Evolutionary conservation across 2,113 vertebrate genomes (phyloP).

Genomic region (Pollachius pollachius): DNA sequence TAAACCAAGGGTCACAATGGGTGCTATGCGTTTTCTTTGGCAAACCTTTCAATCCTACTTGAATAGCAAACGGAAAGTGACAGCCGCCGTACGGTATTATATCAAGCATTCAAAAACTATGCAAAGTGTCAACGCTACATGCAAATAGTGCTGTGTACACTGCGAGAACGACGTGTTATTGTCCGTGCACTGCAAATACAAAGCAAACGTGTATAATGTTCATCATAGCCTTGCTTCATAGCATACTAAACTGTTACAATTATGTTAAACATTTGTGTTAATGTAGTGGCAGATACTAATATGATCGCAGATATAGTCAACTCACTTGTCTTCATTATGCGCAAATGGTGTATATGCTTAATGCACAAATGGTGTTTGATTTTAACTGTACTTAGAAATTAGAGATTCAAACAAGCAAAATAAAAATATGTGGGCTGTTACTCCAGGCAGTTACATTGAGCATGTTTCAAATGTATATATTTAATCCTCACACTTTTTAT

Average conservation of each 20-base stretch:
- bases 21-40: not conserved
- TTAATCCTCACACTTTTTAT: slow-evolving; percentile 6
- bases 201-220: no score
- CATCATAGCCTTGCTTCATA: no score
- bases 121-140: slow-evolving; percentile 56
- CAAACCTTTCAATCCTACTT: not conserved
- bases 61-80: slow-evolving; percentile 11
- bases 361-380: no score
- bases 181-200: no score
- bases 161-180: no score
- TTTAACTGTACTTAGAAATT: not conserved
- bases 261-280: no score
- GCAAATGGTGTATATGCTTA: no score
- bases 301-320: no score
- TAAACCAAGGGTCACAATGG: not conserved
- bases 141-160: slow-evolving; percentile 44
- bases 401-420: not conserved
- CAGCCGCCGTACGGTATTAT: slow-evolving; percentile 20
- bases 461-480: no score
- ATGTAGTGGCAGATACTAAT: no score
- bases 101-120: slow-evolving; percentile 54
- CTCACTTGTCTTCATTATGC: no score
- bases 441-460: slow-evolving; percentile 59
- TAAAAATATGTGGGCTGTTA: slow-evolving; percentile 12
- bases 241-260: no score